Base-by-base conservation (phyloP, 1,140 invertebrate species). In the Idris sp. region DNA sequence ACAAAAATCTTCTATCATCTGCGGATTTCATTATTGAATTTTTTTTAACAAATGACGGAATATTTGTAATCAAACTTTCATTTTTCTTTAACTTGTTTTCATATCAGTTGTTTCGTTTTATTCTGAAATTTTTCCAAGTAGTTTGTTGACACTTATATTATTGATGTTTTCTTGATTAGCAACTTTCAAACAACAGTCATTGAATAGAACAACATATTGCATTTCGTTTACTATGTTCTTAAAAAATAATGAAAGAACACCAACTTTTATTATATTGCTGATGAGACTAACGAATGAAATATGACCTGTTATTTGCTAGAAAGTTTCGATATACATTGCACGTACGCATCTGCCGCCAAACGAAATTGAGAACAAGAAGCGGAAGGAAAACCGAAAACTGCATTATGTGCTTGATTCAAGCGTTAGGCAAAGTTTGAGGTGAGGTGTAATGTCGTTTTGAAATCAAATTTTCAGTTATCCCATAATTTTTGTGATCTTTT, bases 41-140 rank as follows among this genome's bases (percentile, higher is more conserved):
- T 82, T n/a, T 67, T 82, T 76, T 80, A 82, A 82, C 79, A 82
- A 82, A 82, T 75, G 81, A 82, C 81, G 76, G 76, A 81, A 67
- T 77, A 43, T 61, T 33, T 41, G 40, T 41, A 65, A 71, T 53
- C 68, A 73, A 62, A 30, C 67, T 65, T 51, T 48, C 46, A 38
- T 48, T 51, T 54, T 76, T 68, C 53, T 59, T 48, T 59, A 53
- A 40, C 15, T 43, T 33, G 41, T 43, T 51, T 65, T 56, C 31
- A n/a, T n/a, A n/a, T n/a, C n/a, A n/a, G n/a, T n/a, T 44, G 46
- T 51, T 41, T 67, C 43, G 30, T 51, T 25, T 15, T 53, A 59
- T 40, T 76, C 51, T n/a, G 53, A 56, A 61, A 71, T 75, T 51
- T 40, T 56, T 49, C 18, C 28, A 54, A 56, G n/a, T 48, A 71